These are phyloP conservation scores for Xanthia togata DNA, from an alignment of 2,888 invertebrate genomes.

Conservation along the genomic window DNA sequence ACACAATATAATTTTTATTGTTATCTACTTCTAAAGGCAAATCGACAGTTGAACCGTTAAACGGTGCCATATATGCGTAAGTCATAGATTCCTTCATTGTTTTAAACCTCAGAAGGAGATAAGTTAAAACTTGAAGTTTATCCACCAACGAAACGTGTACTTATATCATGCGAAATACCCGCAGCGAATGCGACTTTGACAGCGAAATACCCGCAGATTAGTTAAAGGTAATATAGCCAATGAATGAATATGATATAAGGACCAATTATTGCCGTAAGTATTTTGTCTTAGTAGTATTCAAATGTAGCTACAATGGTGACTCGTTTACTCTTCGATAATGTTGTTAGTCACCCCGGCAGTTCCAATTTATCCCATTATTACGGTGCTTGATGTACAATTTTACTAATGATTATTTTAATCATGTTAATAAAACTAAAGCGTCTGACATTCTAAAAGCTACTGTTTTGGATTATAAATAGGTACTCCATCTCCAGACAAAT, in stretches of 20 bases:
- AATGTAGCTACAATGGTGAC: neutral
- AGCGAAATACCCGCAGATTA: neutral
- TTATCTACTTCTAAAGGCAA: too few species aligned
- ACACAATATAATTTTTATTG: too few species aligned
- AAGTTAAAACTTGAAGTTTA: constrained; percentile 6
- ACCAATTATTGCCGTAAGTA: neutral
- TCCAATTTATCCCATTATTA: constrained; percentile 18
- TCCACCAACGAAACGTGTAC: neutral
- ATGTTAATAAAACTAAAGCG: neutral
- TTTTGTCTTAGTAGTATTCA: neutral
- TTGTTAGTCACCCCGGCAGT: constrained; percentile 28
- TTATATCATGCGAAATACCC: constrained; percentile 1
- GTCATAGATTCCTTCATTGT: neutral
- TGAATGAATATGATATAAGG: neutral
- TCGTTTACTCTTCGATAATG: neutral
- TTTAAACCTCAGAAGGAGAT: neutral
- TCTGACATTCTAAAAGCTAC: constrained; percentile 19
- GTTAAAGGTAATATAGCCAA: neutral
- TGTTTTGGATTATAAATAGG: constrained; percentile 19
- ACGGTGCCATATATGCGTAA: neutral
- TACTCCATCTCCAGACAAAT: constrained; percentile 7
- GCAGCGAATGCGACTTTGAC: too few species aligned
- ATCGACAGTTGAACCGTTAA: neutral
- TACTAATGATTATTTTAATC: constrained; percentile 9
- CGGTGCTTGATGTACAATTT: constrained; percentile 12